phyloP scores from a whole-genome alignment of 2,113 vertebrate species.

The Halichoerus grypus region DNA sequence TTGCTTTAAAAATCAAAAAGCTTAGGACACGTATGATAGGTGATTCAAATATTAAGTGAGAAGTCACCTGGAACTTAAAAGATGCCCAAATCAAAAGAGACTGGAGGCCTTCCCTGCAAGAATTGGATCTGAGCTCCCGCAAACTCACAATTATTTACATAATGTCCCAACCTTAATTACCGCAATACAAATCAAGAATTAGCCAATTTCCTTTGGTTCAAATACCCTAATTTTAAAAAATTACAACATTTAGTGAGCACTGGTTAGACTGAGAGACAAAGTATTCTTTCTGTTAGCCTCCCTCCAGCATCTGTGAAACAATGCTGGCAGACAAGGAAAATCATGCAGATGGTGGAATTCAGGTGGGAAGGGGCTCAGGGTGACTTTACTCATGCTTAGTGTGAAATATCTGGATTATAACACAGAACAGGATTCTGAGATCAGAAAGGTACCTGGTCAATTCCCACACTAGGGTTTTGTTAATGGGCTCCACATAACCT shows the following conservation, averaged over 20 bases:
- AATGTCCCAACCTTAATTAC: slow-evolving; percentile 61
- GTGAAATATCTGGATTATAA: neutral
- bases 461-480: neutral
- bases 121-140: neutral
- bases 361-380: neutral
- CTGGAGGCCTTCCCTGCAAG: neutral
- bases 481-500: neutral
- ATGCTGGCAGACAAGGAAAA: neutral
- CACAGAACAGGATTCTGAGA: neutral
- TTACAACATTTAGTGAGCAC: slow-evolving; percentile 39
- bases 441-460: neutral
- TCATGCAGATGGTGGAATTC: neutral
- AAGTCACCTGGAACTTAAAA: neutral
- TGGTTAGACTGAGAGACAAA: slow-evolving; percentile 17
- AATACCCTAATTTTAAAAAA: slow-evolving; percentile 50
- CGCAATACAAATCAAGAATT: slow-evolving; percentile 63
- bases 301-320: neutral
- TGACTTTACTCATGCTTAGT: neutral
- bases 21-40: neutral
- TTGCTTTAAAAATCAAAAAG: slow-evolving; percentile 34
- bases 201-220: slow-evolving; percentile 70
- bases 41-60: neutral
- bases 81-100: neutral
- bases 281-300: neutral
- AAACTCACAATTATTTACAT: slow-evolving; percentile 55